Evolutionary conservation across 2,113 vertebrate genomes (phyloP).

Genomic region (Lophotis ruficrista): DNA sequence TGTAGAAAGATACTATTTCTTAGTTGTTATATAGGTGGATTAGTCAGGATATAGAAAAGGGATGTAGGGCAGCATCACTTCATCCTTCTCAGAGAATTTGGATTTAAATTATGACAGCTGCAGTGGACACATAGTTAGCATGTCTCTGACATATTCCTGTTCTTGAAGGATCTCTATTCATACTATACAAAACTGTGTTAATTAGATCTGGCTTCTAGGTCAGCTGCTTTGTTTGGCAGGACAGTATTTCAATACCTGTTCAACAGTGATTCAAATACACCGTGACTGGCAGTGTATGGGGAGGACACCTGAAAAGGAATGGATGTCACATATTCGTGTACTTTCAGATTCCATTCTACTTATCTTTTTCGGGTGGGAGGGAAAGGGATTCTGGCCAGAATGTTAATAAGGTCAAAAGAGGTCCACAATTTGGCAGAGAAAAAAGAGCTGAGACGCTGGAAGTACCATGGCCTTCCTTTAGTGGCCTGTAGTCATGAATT

Average conservation of each 20-base stretch:
- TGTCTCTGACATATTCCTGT: not conserved
- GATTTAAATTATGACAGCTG: not conserved
- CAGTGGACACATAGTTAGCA: not conserved
- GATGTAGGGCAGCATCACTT: not conserved
- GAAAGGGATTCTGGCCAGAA: not conserved
- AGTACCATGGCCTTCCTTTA: not conserved
- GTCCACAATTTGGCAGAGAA: not conserved
- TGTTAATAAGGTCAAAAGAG: not conserved
- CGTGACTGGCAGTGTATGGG: not conserved
- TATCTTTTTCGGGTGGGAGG: not conserved
- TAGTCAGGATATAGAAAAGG: not conserved
- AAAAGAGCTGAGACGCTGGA: not conserved
- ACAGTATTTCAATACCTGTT: not conserved
- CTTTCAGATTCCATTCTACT: not conserved
- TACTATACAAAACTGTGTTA: not conserved
- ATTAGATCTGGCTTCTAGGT: conserved; percentile 18
- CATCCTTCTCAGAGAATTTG: not conserved
- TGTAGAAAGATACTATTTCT: not conserved
- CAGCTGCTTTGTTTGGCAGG: not conserved
- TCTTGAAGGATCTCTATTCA: not conserved
- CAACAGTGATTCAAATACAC: not conserved
- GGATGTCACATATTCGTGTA: not conserved
- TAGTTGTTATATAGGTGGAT: not conserved
- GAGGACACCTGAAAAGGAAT: not conserved
- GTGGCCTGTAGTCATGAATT: not conserved